These are phyloP conservation scores for Porites evermanni DNA, from an alignment of 92 coral and sea anemone species.

Conservation along the genomic window DNA sequence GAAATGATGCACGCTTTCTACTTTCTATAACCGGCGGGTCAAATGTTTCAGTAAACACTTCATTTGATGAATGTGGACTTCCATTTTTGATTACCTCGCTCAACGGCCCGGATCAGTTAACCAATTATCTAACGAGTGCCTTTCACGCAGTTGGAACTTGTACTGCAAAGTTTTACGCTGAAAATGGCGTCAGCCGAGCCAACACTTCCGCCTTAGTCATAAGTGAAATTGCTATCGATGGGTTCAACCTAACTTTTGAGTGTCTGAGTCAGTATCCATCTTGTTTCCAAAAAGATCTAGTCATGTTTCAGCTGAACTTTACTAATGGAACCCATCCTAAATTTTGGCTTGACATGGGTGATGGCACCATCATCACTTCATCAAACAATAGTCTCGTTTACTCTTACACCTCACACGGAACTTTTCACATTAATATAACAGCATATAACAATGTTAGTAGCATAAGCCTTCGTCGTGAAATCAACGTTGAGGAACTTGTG, in stretches of 20 bases:
- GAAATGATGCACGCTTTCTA: conserved; percentile 11
- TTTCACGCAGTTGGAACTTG: conserved; percentile 30
- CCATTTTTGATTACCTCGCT: conserved; percentile 12
- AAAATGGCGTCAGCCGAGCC: conserved; percentile 48
- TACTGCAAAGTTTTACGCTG: conserved; percentile 48
- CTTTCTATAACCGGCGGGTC: conserved; percentile 21
- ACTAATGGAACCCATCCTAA: conserved; percentile 63
- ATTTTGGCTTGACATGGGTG: conserved; percentile 51
- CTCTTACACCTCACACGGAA: conserved; percentile 19
- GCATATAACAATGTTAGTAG: conserved; percentile 66
- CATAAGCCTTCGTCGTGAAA: conserved; percentile 2
- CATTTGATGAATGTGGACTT: conserved; percentile 20
- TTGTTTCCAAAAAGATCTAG: conserved; percentile 57
- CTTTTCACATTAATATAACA: conserved; percentile 21
- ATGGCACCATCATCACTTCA: conserved; percentile 13
- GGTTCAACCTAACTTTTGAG: conserved; percentile 40
- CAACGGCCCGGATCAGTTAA: conserved; percentile 8
- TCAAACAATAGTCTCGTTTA: not conserved
- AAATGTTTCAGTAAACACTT: conserved; percentile 22
- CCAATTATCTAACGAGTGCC: not conserved
- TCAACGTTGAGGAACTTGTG: conserved; percentile 21
- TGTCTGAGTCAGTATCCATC: conserved; percentile 61
- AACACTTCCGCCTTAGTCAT: conserved; percentile 42
- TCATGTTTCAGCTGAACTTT: conserved; percentile 26
- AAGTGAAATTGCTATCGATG: conserved; percentile 47